Evolutionary conservation across 1,140 invertebrate species (phyloP), one percentile per base, ranked within the genome.

Genomic region (Tetraneura akinire): DNA sequence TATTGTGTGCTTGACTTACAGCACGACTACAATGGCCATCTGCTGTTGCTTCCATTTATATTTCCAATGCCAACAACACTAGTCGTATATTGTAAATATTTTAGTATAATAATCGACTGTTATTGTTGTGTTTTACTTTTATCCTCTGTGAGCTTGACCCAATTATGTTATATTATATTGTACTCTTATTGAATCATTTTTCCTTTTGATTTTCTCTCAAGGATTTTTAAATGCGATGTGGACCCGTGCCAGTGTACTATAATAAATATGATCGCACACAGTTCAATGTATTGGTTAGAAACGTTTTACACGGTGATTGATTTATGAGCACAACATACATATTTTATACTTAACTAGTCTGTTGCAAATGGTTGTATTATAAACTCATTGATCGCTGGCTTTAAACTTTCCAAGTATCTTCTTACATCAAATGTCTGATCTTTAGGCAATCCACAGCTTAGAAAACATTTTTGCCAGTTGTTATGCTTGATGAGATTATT

Each of bases 261-360:
- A 23, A 73, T 53, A 37, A 55, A 73, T n/a, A n/a, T 55, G 51
- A 32, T 73, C 18, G 10, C 6, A 55, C 51, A 23, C 10, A 53
- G 47, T 73, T 73, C 42, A 47, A 47, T n/a, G 3, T 18, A 37
- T 18, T 47, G 11, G n/a, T 57, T 26, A 37, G 29, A 21, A n/a
- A 71, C 26, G 32, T 55, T 81, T 74, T 18, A 55, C 13, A 10
- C 3, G 47, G 62, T 60, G 32, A 76, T 76, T 76, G 71, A 76
- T 76, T 76, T 76, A 76, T 18, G 29, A 66, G 62, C 13, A 10
- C 8, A 26, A 47, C 1, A 18, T 5, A 6, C 32, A 1, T 45
- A 4, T 23, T 26, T 13, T 26, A 68, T 23, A 23, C 18, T 68
- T 21, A 45, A 21, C 13, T 9, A 8, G 37, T 68, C 21, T 16